Evolutionary conservation across 2,113 vertebrate species (phyloP).

Genomic region (Proteles cristata): DNA sequence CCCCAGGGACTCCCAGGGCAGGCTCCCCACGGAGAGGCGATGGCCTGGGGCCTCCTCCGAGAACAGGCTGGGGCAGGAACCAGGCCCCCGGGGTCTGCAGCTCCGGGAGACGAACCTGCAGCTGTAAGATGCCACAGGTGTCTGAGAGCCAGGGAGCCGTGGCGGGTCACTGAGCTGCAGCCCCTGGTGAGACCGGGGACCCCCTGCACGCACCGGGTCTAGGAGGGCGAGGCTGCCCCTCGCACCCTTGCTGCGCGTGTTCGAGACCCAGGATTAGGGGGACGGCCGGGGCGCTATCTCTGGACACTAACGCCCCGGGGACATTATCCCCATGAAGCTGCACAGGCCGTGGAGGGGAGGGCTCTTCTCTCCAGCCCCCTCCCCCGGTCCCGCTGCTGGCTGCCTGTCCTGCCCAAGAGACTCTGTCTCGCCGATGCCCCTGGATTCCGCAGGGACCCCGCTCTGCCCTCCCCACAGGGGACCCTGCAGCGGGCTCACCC

Average conservation of each 20-base stretch:
- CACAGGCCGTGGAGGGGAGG: rapidly evolving
- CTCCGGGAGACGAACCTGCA: not conserved
- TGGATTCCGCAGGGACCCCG: not conserved
- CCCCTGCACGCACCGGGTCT: not conserved
- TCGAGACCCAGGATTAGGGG: not conserved
- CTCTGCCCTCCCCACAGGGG: not conserved
- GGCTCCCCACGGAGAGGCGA: not conserved
- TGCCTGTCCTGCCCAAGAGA: rapidly evolving
- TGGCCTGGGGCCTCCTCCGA: not conserved
- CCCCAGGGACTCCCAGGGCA: not conserved
- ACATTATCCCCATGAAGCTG: not conserved
- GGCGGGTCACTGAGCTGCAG: not conserved
- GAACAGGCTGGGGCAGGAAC: not conserved
- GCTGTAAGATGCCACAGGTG: not conserved
- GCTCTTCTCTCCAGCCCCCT: not conserved
- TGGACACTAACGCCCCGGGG: not conserved
- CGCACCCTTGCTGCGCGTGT: rapidly evolving
- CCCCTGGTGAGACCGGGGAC: not conserved
- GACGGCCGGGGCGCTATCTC: not conserved
- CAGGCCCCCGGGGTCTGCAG: not conserved
- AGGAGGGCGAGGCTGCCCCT: rapidly evolving
- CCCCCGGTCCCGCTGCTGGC: not conserved
- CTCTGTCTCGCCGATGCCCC: too few relatives aligned
- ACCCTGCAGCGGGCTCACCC: rapidly evolving
- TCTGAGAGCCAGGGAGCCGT: not conserved